phyloP scores from a whole-genome alignment of 2,888 invertebrate species.

The Halocaridina rubra region DNA sequence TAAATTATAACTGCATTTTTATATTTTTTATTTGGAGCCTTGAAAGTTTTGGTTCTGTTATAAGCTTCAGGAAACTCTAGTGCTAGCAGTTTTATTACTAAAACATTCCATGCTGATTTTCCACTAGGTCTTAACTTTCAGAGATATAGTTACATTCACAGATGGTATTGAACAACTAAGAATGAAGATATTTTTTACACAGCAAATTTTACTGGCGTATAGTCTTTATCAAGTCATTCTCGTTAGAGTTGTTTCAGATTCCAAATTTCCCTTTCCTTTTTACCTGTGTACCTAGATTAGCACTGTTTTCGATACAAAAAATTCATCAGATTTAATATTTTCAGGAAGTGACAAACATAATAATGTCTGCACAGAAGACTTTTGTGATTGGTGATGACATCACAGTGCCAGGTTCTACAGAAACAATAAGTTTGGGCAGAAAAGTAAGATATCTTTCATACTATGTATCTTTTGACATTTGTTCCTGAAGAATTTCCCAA shows the following conservation, averaged over 20 bases:
- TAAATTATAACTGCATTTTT: too few species aligned
- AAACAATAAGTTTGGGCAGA: slow-evolving; percentile 22
- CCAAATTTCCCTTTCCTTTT: neutral
- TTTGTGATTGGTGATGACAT: slow-evolving; percentile 40
- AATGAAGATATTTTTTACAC: neutral
- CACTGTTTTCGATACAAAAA: neutral
- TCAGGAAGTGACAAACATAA: slow-evolving; percentile 46
- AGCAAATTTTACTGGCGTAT: neutral
- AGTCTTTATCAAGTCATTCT: neutral
- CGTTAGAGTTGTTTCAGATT: neutral
- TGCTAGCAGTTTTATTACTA: too few species aligned
- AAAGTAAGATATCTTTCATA: too few species aligned
- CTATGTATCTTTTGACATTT: too few species aligned
- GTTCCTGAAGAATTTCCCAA: too few species aligned
- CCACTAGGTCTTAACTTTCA: too few species aligned
- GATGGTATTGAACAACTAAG: too few species aligned
- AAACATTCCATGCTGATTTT: too few species aligned
- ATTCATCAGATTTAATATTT: neutral
- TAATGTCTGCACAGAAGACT: slow-evolving; percentile 47
- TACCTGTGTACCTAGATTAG: neutral
- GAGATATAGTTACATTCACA: too few species aligned
- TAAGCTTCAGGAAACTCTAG: too few species aligned
- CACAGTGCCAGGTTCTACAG: slow-evolving; percentile 31
- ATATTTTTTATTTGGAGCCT: too few species aligned
- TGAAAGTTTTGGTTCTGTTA: too few species aligned